These are phyloP conservation scores for Setipinna tenuifilis DNA, from an alignment of 2,797 vertebrate species.

Conservation along the genomic window DNA sequence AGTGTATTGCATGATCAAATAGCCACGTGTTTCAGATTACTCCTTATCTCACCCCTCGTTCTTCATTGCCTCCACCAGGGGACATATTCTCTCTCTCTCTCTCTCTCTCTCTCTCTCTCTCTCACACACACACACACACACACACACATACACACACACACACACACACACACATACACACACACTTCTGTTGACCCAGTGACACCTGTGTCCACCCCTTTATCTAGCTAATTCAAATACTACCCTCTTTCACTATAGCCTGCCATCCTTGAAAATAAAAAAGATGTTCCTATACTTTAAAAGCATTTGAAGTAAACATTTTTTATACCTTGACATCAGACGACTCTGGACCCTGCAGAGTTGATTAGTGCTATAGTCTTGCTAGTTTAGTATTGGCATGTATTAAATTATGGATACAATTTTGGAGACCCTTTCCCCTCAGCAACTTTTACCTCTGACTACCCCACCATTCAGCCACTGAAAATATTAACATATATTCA, in stretches of 20 bases:
- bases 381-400: no score
- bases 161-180: constrained; percentile 35
- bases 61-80: constrained; percentile 5
- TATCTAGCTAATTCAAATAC: constrained; percentile 56
- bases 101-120: not conserved
- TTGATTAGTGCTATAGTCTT: no score
- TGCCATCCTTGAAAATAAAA: not conserved
- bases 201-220: constrained; percentile 62
- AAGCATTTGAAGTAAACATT: no score
- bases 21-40: constrained; percentile 51
- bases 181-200: constrained; percentile 43
- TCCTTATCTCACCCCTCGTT: constrained; percentile 31
- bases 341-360: no score
- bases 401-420: no score
- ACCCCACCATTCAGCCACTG: not conserved
- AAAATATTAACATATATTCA: not conserved
- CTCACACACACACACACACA: constrained; percentile 2
- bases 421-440: not conserved
- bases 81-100: constrained; percentile 19
- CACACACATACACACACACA: constrained; percentile 28
- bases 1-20: constrained; percentile 42
- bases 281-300: not conserved
- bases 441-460: not conserved
- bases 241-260: constrained; percentile 42
- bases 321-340: no score